Evolutionary conservation across 2,113 vertebrate species (phyloP).

Genomic region (Istiophorus platypterus): DNA sequence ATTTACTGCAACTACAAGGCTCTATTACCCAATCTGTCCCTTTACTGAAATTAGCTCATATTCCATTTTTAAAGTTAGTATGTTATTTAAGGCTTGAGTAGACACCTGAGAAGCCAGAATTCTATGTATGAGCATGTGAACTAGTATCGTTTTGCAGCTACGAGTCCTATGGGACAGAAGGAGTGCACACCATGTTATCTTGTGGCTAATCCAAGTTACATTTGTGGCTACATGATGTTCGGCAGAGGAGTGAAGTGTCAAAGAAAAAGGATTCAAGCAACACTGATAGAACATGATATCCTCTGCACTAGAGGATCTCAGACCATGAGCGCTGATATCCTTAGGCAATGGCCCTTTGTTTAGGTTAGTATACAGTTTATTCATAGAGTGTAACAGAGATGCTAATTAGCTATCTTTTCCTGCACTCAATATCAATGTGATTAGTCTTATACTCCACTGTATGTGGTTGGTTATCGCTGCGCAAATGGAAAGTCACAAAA

Average conservation of each 20-base stretch:
- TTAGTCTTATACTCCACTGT: conserved; percentile 50
- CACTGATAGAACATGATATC: conserved; percentile 53
- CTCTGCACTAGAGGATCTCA: conserved; percentile 30
- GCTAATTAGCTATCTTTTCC: conserved; percentile 33
- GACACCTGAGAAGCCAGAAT: conserved; percentile 81
- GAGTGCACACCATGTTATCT: conserved; percentile 64
- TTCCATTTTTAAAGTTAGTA: conserved; percentile 76
- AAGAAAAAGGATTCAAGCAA: conserved; percentile 44
- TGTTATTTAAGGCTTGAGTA: conserved; percentile 78
- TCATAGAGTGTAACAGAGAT: conserved; percentile 20
- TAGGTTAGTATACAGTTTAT: conserved; percentile 11
- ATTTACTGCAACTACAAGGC: conserved; percentile 44
- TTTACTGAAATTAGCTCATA: conserved; percentile 80
- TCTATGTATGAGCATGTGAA: conserved; percentile 80
- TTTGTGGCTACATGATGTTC: conserved; percentile 66
- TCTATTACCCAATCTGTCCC: conserved; percentile 44
- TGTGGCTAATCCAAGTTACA: conserved; percentile 69
- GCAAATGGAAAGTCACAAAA: conserved; percentile 87
- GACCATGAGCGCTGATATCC: conserved; percentile 43
- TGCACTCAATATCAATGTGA: conserved; percentile 20
- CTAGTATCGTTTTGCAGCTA: conserved; percentile 78
- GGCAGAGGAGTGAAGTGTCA: conserved; percentile 44
- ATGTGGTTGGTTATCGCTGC: conserved; percentile 82
- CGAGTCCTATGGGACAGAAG: conserved; percentile 58
- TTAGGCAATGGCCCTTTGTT: conserved; percentile 34